These are phyloP conservation scores for Phortica magna DNA, from an alignment of 2,888 invertebrate genomes.

Conservation along the genomic window DNA sequence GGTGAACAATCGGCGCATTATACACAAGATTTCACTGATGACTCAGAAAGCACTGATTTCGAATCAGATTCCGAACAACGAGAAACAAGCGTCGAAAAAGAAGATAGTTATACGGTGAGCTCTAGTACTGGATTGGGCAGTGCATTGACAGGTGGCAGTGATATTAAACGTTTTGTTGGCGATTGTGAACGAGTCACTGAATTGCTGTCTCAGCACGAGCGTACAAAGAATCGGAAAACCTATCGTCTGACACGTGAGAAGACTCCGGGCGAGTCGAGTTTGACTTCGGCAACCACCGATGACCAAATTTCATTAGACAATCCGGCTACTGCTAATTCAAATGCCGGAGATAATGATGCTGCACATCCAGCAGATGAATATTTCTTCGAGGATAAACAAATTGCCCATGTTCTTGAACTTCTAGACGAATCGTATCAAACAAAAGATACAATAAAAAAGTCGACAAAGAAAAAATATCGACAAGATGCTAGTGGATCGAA, in stretches of 20 bases:
- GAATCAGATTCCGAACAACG: slow-evolving; percentile 76
- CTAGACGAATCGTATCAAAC: slow-evolving; percentile 79
- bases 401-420: not conserved
- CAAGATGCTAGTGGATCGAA: slow-evolving; percentile 42
- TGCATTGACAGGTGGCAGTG: slow-evolving; percentile 51
- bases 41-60: slow-evolving; percentile 76
- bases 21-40: slow-evolving; percentile 74
- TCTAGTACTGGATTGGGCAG: slow-evolving; percentile 48
- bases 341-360: slow-evolving; percentile 78
- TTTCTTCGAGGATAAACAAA: slow-evolving; percentile 77
- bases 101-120: slow-evolving; percentile 68
- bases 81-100: slow-evolving; percentile 76
- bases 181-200: slow-evolving; percentile 77
- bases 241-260: slow-evolving; percentile 75
- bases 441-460: slow-evolving; percentile 75
- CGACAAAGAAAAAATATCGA: slow-evolving; percentile 58
- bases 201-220: slow-evolving; percentile 75
- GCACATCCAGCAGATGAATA: slow-evolving; percentile 83
- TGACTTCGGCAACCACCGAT: slow-evolving; percentile 56
- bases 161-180: slow-evolving; percentile 76
- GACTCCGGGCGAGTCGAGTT: slow-evolving; percentile 64
- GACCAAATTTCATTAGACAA: slow-evolving; percentile 56
- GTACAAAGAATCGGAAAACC: slow-evolving; percentile 77
- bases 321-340: slow-evolving; percentile 51
- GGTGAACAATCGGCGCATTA: slow-evolving; percentile 58